A percentile compares a stretch with the other conserved stretches of the same genome.
Evolutionary conservation across 2,888 invertebrate species (phyloP).

Genomic region (Cynaeus angustus): DNA sequence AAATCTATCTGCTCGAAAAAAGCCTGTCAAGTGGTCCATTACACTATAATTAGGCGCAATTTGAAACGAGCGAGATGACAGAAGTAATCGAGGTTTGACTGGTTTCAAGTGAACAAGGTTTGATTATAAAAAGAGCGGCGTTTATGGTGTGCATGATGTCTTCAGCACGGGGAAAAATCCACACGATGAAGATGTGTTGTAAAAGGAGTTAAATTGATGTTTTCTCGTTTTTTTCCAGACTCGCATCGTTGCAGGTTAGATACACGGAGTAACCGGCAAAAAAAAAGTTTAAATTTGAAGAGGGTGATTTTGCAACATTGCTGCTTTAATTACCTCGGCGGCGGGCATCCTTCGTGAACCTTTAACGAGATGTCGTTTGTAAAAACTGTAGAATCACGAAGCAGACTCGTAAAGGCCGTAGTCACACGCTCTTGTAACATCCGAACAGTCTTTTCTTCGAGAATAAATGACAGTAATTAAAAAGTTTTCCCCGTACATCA

Average conservation of each 20-base stretch:
- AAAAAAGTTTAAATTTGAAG: too few relatives aligned
- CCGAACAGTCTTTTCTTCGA: neutral
- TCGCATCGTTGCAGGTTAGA: too few relatives aligned
- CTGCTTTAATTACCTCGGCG: too few relatives aligned
- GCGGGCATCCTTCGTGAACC: too few relatives aligned
- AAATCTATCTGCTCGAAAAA: conserved; percentile 29
- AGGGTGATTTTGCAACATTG: too few relatives aligned
- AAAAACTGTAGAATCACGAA: too few relatives aligned
- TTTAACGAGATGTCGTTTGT: too few relatives aligned
- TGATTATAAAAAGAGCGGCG: too few relatives aligned
- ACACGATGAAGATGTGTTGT: too few relatives aligned
- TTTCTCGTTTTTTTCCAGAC: too few relatives aligned
- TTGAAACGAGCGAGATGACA: conserved; percentile 18
- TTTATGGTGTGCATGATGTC: neutral
- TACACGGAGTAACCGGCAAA: too few relatives aligned
- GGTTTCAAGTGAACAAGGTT: neutral
- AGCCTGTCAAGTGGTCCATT: conserved; percentile 30
- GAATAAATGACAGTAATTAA: neutral
- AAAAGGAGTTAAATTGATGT: too few relatives aligned
- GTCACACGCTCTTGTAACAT: neutral
- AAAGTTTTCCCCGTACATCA: neutral
- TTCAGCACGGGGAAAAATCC: conserved; percentile 2
- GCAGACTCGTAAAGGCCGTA: neutral
- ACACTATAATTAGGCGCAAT: conserved; percentile 28
- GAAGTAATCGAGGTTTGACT: conserved; percentile 5